These are phyloP conservation scores for Ammospiza caudacuta DNA, from an alignment of 2,113 vertebrate genomes.

Conservation along the genomic window DNA sequence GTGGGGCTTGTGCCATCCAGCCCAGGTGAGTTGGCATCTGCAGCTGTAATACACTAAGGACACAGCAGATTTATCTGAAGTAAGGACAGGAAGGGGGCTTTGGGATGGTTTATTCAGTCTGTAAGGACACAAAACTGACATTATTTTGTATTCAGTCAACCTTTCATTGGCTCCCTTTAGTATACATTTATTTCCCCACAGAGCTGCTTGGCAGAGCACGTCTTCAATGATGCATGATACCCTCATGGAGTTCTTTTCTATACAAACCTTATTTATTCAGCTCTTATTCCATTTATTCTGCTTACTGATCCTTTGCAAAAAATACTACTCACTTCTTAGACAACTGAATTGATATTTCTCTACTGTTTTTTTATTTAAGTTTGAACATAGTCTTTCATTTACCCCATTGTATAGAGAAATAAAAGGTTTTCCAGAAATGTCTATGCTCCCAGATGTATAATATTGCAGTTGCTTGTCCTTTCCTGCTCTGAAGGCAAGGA, in stretches of 20 bases:
- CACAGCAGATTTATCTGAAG: not conserved
- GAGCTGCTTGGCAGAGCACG: not conserved
- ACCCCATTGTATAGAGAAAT: not conserved
- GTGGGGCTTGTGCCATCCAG: not conserved
- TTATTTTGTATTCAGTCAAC: not conserved
- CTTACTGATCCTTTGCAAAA: not conserved
- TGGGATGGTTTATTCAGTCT: not conserved
- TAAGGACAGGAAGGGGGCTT: not conserved
- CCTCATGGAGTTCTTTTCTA: not conserved
- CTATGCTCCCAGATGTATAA: not conserved
- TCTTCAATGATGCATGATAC: not conserved
- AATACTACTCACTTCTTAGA: not conserved
- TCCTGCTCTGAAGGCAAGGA: not conserved
- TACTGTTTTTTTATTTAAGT: not conserved
- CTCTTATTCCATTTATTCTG: constrained; percentile 8
- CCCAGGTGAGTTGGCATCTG: not conserved
- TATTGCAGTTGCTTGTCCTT: not conserved
- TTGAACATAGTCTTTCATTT: not conserved
- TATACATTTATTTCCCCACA: not conserved
- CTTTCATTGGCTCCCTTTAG: not conserved
- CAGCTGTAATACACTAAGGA: not conserved
- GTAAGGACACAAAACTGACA: not conserved
- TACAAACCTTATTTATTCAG: not conserved
- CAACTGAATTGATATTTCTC: not conserved
- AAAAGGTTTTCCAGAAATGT: not conserved